Conservation (phyloP, 2,113 vertebrate genomes). For the Ariopsis seemanni region DNA sequence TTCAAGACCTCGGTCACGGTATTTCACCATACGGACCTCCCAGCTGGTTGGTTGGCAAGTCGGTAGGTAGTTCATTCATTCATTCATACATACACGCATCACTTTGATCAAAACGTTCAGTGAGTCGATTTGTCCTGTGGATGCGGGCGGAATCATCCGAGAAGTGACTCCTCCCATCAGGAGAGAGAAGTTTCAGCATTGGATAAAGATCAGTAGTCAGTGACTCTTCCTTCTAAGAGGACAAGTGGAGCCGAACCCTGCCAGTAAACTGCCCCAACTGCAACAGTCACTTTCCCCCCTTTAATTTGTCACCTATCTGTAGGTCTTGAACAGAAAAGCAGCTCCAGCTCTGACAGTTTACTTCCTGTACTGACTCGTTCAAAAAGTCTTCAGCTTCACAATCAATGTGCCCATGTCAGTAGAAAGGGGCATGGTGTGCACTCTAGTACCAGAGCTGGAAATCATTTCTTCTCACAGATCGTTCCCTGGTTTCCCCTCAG, state of each 20-base stretch:
- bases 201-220: neutral
- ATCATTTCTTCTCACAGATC: constrained; percentile 22
- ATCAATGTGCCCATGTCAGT: neutral
- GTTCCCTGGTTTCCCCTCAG: neutral
- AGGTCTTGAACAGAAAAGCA: neutral
- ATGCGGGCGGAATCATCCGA: neutral
- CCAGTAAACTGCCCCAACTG: neutral
- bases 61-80: too few species aligned
- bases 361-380: neutral
- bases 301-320: neutral
- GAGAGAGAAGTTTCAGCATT: neutral
- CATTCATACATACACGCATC: neutral
- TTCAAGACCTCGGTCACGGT: too few species aligned
- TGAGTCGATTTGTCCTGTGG: neutral
- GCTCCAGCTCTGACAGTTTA: neutral
- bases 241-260: neutral
- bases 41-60: too few species aligned
- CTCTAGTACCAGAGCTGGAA: constrained; percentile 24
- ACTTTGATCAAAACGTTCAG: neutral
- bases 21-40: too few species aligned
- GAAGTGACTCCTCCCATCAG: neutral
- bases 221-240: neutral
- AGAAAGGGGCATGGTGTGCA: neutral
- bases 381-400: neutral
- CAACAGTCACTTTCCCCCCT: neutral